Evolutionary conservation across 2,797 vertebrate genomes (phyloP), one percentile per base, ranked within the genome.

Genomic region (Phrynocephalus vlangalii): DNA sequence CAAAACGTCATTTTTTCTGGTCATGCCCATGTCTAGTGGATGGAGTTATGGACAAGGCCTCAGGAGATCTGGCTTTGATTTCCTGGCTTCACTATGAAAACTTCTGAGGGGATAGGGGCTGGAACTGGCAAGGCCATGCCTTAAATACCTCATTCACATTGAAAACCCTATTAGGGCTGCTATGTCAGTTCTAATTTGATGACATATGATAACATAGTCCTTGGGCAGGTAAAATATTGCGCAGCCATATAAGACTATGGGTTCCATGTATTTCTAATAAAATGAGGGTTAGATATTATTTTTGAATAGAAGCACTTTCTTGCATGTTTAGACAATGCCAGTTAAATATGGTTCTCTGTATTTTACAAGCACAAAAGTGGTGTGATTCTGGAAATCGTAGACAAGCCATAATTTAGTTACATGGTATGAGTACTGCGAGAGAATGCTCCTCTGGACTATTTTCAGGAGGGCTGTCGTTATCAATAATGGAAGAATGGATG

Each of bases 391-490:
- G n/a, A 22, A 82, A 70, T 52, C 10, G 24, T 52, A 52, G 13
- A 20, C 1, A 33, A 28, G 60, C 67, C 38, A 26, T 63, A 30
- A 70, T 70, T 79, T 82, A 77, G 72, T 38, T 87, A 67, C 8
- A 52, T 52, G 52, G 72, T 82, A 63, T 68, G 72, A 82, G 82
- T 68, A 77, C 48, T 77, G 66, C 15, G 79, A 77, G 79, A 82
- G 67, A 87, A 77, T 77, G 8, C 66, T 83, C 16, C 44, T 83
- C 30, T 20, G 72, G 70, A 56, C 60, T 87, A 77, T 83, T 87
- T 82, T 87, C 83, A 82, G 86, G 71, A 82, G 28, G 26, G 72
- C 72, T 82, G 56, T 82, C 82, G 26, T 82, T 82, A 73, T 83
- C 86, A 87, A 63, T 56, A 87, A 77, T 30, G 73, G 63, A 48